These are phyloP conservation scores for Dendrolimus houi DNA, from an alignment of 2,888 invertebrate species.

Conservation along the genomic window DNA sequence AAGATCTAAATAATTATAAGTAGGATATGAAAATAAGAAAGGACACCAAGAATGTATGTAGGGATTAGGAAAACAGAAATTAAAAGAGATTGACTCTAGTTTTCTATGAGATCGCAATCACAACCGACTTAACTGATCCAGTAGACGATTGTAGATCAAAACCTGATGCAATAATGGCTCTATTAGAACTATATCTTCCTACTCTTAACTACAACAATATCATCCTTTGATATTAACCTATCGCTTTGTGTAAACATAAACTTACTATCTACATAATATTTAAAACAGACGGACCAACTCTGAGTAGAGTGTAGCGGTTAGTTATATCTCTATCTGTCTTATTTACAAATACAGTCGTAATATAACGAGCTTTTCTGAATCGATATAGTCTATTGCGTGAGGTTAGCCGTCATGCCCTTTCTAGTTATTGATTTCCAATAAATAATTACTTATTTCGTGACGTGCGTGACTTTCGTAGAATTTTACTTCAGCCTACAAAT, in stretches of 20 bases:
- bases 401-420: slow-evolving; percentile 6
- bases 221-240: neutral
- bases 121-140: too few species aligned
- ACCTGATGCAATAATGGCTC: too few species aligned
- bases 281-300: slow-evolving; percentile 62
- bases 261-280: slow-evolving; percentile 23
- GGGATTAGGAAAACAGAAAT: too few species aligned
- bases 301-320: slow-evolving; percentile 59
- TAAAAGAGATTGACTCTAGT: too few species aligned
- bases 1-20: too few species aligned
- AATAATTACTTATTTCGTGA: neutral
- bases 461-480: neutral
- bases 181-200: too few species aligned
- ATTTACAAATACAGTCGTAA: slow-evolving; percentile 32
- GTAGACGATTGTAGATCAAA: too few species aligned
- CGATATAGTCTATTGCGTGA: slow-evolving; percentile 13
- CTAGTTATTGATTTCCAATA: slow-evolving; percentile 11
- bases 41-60: too few species aligned
- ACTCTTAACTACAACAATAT: too few species aligned
- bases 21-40: too few species aligned
- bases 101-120: too few species aligned
- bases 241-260: neutral
- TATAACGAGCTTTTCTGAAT: slow-evolving; percentile 5
- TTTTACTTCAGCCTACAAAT: neutral
- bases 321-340: slow-evolving; percentile 27